Base-by-base conservation (phyloP, 2,888 invertebrate genomes). In the Acleris emargana region DNA sequence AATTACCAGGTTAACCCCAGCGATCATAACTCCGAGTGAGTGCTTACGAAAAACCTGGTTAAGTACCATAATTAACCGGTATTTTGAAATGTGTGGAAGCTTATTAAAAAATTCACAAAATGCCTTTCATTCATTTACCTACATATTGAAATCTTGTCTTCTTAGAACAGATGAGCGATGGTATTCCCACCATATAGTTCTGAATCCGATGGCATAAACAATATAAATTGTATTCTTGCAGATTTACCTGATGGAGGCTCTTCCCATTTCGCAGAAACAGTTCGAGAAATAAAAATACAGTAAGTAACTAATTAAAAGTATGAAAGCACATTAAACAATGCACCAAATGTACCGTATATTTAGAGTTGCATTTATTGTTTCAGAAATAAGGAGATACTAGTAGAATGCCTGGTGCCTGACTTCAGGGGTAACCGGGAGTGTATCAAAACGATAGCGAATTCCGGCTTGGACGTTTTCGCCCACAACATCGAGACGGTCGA, bases 401-500 rank as follows among this genome's bases (percentile, higher is more conserved):
- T 99, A 0, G 99, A 99, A 89, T 99, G 99, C 77, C 91, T 99
- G 45, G 98, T 99, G 13, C 99, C 99, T 0, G 99, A 99, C 87
- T 99, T 99, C 87, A 93, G 96, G 53, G 99, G 98, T 0, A 94
- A 97, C 81, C 81, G 95, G 55, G 92, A 94, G 5, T 94, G 95
- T 75, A 95, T 99, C 0, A 94, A 93, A 77, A 94, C 90, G 0
- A 96, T 99, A 64, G 97, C 96, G 0, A 83, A 92, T 18, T 95
- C 97, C 67, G 98, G 98, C 0, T 93, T 99, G 0, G 99, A 99
- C 88, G 99, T 99, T 43, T 99, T 97, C 76, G 99, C 99, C 0
- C 99, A 99, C 86, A 99, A 99, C 86, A 96, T 99, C 45, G 99
- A 99, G 93, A 99, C 99, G 0, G 99, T 99, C 0, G 97, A 97